These are phyloP conservation scores for Neogale vison DNA, from an alignment of 2,113 vertebrate genomes.

Conservation along the genomic window DNA sequence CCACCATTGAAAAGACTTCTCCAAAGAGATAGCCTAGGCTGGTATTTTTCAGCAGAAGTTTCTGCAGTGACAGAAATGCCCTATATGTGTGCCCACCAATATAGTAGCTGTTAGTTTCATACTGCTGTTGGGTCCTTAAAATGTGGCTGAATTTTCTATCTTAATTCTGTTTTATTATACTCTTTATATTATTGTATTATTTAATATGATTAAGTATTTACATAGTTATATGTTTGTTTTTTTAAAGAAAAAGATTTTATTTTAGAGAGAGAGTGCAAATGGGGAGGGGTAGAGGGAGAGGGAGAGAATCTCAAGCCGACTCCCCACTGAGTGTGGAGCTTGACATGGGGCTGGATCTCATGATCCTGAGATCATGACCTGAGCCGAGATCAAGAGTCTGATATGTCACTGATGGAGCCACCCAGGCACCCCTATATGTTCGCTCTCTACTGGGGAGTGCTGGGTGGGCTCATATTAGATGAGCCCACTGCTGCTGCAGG, in stretches of 20 bases:
- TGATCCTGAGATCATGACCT: not conserved
- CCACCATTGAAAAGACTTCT: not conserved
- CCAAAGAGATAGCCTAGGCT: not conserved
- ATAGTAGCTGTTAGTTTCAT: not conserved
- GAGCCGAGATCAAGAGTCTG: not conserved
- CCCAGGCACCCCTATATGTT: not conserved
- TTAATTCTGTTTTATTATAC: not conserved
- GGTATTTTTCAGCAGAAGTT: not conserved
- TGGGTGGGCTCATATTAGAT: not conserved
- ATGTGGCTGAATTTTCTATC: not conserved
- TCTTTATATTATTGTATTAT: not conserved
- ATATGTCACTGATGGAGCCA: not conserved
- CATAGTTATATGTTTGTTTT: not conserved
- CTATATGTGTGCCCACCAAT: not conserved
- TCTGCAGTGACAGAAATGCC: not conserved
- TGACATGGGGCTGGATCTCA: not conserved
- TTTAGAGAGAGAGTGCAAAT: not conserved
- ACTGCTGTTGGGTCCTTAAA: not conserved
- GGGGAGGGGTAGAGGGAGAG: not conserved
- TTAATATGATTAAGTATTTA: not conserved
- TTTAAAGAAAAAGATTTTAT: not conserved
- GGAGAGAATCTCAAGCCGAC: not conserved
- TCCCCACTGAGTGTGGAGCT: not conserved
- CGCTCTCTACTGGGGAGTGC: not conserved
- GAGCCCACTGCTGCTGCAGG: not conserved